Base-by-base conservation (phyloP, 2,797 vertebrate species). In the Streptopelia turtur region DNA sequence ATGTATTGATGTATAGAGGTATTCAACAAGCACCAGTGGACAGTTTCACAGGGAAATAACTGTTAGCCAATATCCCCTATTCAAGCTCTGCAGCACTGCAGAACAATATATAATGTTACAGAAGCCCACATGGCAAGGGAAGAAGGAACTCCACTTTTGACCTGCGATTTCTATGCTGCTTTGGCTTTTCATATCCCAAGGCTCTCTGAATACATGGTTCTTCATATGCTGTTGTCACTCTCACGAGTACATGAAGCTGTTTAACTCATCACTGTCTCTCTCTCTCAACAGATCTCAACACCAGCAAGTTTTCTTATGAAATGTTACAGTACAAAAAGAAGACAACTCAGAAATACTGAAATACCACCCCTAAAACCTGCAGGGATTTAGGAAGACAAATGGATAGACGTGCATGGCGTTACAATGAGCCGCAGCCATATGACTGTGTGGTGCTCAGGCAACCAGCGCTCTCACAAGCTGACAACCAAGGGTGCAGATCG, bases 391-490 rank as follows among this genome's bases (percentile, higher is more conserved):
- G n/a, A 53, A 89, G 91, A 74, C 35, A 49, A 92, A 56, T 11
- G 78, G 56, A 57, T 33, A 89, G 85, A 61, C 53, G 77, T 16
- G 8, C 45, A 50, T 3, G 13, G 41, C 0, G 0, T 45, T 72
- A 55, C 52, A 56, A 27, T 0, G 12, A 93, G 41, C 76, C 53
- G 45, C 75, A 79, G 69, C 70, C 74, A 69, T 56, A 85, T 52
- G 47, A 95, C 52, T 0, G 0, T 10, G 25, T 4, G 63, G 31
- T 47, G 35, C 63, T 65, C 3, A 1, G 57, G 18, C 50, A 22
- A 45, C 39, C 2, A 0, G 64, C 0, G 0, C 52, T 55, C 61
- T 35, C 77, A 28, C n/a, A 68, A 37, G 24, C 57, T 71, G 84
- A 47, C 0, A 3, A 37, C 49, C 47, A 27, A n/a, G 43, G 70